Conservation (phyloP, 1,140 invertebrate genomes). For the Brachionus koreanus region DNA sequence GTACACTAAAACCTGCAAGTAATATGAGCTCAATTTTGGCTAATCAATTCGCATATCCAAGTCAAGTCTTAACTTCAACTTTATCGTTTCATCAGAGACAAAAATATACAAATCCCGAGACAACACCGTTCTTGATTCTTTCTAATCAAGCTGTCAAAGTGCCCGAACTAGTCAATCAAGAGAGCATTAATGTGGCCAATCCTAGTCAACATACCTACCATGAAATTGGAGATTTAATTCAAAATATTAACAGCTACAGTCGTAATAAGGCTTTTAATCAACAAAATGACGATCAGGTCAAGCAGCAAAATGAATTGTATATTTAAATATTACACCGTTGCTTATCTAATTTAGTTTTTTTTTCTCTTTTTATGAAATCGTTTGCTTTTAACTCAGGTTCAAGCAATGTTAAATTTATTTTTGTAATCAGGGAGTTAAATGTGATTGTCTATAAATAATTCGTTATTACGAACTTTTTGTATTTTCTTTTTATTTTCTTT, state of each 20-base stretch:
- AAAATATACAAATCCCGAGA: neutral
- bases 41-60: neutral
- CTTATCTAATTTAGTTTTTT: neutral
- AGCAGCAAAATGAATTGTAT: conserved; percentile 7
- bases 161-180: neutral
- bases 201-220: conserved; percentile 30
- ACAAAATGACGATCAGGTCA: neutral
- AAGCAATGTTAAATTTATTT: neutral
- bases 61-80: neutral
- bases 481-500: neutral
- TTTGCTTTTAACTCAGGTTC: neutral
- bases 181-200: neutral
- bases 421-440: neutral
- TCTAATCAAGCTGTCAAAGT: neutral
- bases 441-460: neutral
- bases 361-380: neutral
- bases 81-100: conserved; percentile 8
- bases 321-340: conserved; percentile 36
- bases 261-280: neutral
- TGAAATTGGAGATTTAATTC: conserved; percentile 35
- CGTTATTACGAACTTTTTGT: neutral
- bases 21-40: neutral
- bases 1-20: neutral
- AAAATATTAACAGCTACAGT: neutral
- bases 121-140: conserved; percentile 11